These are phyloP conservation scores for Tangara arthus DNA, from an alignment of 2,797 vertebrate species.

Conservation along the genomic window DNA sequence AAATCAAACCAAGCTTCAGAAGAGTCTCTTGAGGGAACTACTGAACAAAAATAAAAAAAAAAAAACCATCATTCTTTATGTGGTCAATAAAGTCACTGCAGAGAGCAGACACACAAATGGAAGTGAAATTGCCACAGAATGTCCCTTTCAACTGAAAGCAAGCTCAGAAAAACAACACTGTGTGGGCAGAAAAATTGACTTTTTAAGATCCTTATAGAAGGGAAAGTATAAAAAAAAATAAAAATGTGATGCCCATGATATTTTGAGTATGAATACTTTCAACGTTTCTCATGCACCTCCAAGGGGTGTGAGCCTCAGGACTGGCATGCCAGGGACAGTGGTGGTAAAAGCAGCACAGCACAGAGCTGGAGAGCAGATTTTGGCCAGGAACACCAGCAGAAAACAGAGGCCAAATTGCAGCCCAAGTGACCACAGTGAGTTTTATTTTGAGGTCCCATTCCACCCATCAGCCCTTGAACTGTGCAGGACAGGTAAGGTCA, in stretches of 20 bases:
- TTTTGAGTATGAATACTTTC: neutral
- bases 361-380: neutral
- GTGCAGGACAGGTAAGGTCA: neutral
- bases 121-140: neutral
- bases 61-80: neutral
- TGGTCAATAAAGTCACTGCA: neutral
- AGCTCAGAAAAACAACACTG: neutral
- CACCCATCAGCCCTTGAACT: neutral
- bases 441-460: neutral
- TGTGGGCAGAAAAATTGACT: neutral
- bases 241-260: neutral
- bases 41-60: neutral
- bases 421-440: too few species aligned
- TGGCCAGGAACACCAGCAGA: too few species aligned
- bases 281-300: neutral
- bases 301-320: neutral
- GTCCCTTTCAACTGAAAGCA: neutral
- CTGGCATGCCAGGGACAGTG: rapidly evolving
- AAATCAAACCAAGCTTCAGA: neutral
- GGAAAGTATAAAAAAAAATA: neutral
- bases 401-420: neutral
- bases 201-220: neutral
- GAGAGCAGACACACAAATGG: neutral
- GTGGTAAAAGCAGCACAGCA: neutral
- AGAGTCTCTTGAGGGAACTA: neutral